Conservation (phyloP, 2,113 vertebrate genomes). For the Lamprologus ornatipinnis region DNA sequence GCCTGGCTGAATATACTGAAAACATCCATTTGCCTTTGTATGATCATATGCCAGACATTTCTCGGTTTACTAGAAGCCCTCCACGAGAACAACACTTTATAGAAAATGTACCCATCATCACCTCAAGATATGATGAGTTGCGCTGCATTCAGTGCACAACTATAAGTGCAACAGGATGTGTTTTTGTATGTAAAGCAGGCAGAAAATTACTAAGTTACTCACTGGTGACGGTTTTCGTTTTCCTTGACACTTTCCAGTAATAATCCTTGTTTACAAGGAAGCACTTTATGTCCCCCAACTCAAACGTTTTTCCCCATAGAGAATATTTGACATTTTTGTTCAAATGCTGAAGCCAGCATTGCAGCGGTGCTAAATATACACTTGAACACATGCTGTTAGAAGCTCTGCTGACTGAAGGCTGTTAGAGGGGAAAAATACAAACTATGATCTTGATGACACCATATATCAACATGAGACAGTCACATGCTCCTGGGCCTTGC, state of each 20-base stretch:
- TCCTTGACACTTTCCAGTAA: not conserved
- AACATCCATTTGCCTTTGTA: not conserved
- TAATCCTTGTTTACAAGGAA: not conserved
- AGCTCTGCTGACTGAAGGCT: not conserved
- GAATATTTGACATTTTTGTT: not conserved
- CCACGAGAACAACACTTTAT: not conserved
- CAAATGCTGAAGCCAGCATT: not conserved
- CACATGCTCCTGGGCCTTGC: conserved; percentile 1
- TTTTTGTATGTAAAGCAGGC: not conserved
- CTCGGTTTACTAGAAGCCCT: not conserved
- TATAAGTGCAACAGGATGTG: not conserved
- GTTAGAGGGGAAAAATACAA: not conserved
- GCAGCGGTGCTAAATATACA: conserved; percentile 11
- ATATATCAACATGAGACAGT: conserved; percentile 12
- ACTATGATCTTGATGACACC: conserved; percentile 14
- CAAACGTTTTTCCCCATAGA: not conserved
- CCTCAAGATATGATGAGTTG: not conserved
- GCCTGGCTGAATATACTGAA: not conserved
- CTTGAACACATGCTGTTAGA: not conserved
- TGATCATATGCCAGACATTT: not conserved
- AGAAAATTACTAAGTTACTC: not conserved
- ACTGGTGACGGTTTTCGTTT: not conserved
- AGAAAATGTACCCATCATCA: not conserved
- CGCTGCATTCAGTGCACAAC: not conserved
- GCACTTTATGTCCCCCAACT: not conserved